phyloP scores from a whole-genome alignment of 2,797 vertebrate species.

The Yasuhikotakia modesta region DNA sequence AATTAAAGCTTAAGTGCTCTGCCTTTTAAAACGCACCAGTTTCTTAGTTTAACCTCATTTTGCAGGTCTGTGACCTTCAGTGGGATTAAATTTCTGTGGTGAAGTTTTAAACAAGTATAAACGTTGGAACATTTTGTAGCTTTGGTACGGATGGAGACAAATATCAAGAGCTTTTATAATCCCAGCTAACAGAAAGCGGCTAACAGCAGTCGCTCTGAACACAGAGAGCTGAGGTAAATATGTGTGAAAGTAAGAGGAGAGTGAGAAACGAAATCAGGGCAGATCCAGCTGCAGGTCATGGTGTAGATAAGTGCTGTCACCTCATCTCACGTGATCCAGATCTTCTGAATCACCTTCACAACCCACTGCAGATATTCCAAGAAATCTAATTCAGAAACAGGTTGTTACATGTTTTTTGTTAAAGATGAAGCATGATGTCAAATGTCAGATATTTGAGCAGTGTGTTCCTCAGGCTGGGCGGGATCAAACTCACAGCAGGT shows the following conservation, averaged over 20 bases:
- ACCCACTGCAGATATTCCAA: constrained; percentile 73
- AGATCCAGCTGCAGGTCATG: constrained; percentile 67
- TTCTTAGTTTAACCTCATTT: too few species aligned
- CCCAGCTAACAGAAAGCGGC: constrained; percentile 24
- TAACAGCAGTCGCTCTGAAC: constrained; percentile 40
- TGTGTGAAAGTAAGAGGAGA: constrained; percentile 11
- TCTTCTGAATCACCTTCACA: constrained; percentile 74
- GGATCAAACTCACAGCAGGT: constrained; percentile 11
- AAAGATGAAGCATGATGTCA: constrained; percentile 69
- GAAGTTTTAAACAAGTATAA: too few species aligned
- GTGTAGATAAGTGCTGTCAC: constrained; percentile 68
- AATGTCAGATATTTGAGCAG: constrained; percentile 34
- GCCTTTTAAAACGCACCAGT: too few species aligned
- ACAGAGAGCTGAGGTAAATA: constrained; percentile 37
- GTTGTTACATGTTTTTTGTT: constrained; percentile 60
- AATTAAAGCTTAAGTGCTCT: too few species aligned
- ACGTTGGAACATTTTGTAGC: too few species aligned
- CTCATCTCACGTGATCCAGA: constrained; percentile 66
- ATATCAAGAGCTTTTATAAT: too few species aligned
- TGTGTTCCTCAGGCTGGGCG: constrained; percentile 13
- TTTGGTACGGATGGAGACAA: too few species aligned
- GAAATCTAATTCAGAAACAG: constrained; percentile 69
- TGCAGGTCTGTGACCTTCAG: too few species aligned
- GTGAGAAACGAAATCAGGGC: constrained; percentile 48
- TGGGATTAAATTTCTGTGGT: too few species aligned